Evolutionary conservation across 1,140 invertebrate genomes (phyloP).

Genomic region (Drosophila prosaltans): DNA sequence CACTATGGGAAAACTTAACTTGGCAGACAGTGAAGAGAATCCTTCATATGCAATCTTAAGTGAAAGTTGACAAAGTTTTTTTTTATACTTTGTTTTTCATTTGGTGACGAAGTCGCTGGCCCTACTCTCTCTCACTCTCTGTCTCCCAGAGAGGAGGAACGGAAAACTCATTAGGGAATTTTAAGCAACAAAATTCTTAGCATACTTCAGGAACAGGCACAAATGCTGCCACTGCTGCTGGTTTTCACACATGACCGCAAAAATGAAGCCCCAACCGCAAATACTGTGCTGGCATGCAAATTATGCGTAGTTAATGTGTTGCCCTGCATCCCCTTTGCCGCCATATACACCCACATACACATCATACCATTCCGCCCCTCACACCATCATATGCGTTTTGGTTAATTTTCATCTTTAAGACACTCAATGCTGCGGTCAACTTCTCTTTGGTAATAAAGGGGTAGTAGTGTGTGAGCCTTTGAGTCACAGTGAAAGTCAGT

Average conservation of each 20-base stretch:
- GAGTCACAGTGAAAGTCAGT: not conserved
- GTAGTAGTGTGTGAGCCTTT: not conserved
- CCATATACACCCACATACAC: not conserved
- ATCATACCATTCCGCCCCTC: not conserved
- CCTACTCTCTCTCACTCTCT: not conserved
- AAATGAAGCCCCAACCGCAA: constrained; percentile 74
- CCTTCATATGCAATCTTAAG: constrained; percentile 62
- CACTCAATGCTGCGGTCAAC: constrained; percentile 73
- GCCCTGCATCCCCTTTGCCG: constrained; percentile 11
- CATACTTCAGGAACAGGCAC: constrained; percentile 55
- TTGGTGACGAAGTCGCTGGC: constrained; percentile 28
- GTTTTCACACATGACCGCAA: constrained; percentile 56
- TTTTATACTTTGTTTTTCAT: constrained; percentile 21
- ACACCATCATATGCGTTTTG: constrained; percentile 28
- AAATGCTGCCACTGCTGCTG: constrained; percentile 18
- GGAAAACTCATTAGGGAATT: constrained; percentile 74
- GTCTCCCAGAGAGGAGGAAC: not conserved
- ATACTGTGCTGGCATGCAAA: constrained; percentile 71
- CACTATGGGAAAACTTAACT: constrained; percentile 27
- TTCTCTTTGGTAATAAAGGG: not conserved
- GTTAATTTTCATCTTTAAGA: constrained; percentile 81
- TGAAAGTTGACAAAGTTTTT: constrained; percentile 67
- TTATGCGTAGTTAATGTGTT: constrained; percentile 72
- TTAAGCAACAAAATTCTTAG: constrained; percentile 52
- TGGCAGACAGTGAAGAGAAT: constrained; percentile 21